These are phyloP conservation scores for Dasyornis broadbenti DNA, from an alignment of 2,113 vertebrate genomes.

Conservation along the genomic window DNA sequence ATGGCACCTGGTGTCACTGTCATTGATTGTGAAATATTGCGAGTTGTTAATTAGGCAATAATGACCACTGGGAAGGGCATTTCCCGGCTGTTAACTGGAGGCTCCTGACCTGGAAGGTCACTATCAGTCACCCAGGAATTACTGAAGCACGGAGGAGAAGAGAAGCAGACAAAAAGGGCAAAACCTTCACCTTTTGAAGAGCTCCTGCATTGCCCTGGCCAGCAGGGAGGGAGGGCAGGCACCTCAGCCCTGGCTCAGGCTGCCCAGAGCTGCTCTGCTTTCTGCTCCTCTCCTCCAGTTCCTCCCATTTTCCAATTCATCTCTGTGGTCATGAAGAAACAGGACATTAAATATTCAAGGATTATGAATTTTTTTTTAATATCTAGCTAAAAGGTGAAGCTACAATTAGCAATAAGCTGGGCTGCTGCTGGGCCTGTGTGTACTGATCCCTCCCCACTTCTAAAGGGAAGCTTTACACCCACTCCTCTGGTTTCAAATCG, in stretches of 20 bases:
- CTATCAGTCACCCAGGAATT: conserved; percentile 20
- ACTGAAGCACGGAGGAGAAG: not conserved
- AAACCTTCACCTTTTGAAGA: accelerated
- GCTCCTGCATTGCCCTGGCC: not conserved
- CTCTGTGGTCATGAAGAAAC: not conserved
- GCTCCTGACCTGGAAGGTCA: not conserved
- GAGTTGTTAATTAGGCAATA: conserved; percentile 44
- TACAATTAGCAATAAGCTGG: not conserved
- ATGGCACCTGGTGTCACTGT: not conserved
- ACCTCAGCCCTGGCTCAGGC: not conserved
- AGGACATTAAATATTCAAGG: not conserved
- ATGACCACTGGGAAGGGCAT: conserved; percentile 40
- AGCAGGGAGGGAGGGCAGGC: not conserved
- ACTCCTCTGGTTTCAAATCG: not conserved
- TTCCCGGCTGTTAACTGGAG: conserved; percentile 26
- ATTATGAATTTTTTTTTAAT: not conserved
- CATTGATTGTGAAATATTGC: not conserved
- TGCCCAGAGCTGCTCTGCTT: not conserved
- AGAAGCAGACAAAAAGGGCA: not conserved
- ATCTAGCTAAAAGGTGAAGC: not conserved
- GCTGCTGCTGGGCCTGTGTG: not conserved
- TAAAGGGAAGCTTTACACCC: not conserved
- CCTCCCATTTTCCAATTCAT: not conserved
- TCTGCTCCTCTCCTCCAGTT: not conserved
- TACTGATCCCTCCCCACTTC: not conserved